Evolutionary conservation across 37 sponge, comb jelly and placozoan species (phyloP), one percentile per base, ranked within the genome.

Genomic region (Haliclona indistincta): DNA sequence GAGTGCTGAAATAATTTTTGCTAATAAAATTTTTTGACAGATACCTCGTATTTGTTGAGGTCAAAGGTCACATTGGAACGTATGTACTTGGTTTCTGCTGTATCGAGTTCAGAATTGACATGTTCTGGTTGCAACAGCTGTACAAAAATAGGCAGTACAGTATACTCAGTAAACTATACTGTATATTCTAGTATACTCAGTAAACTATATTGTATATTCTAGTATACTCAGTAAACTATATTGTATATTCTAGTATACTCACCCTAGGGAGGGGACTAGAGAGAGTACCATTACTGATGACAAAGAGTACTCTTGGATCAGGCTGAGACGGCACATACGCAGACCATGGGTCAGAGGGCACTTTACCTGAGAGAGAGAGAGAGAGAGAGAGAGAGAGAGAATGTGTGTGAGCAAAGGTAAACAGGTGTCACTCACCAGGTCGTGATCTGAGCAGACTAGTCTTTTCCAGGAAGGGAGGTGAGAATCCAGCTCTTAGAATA

Each of bases 201-300:
- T n/a, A n/a, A n/a, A n/a, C n/a, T n/a, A n/a, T n/a, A n/a, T n/a
- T n/a, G n/a, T n/a, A n/a, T n/a, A n/a, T n/a, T n/a, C n/a, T n/a
- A n/a, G 7, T 25, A 58, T 20, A 76, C 70, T 79, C 32, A 83
- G n/a, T n/a, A n/a, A 4, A 38, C 69, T 39, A 6, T 68, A n/a
- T 43, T 25, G 23, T 40, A 37, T 7, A 40, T 23, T 68, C 17
- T n/a, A n/a, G 7, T 25, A 58, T 20, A 76, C 70, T 79, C 32
- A 83, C 84, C 43, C 55, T 83, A 41, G 92, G 92, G 4, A 64
- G 1, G 36, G 92, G 81, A 49, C 80, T 75, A 23, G 43, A 37
- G 64, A 67, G 41, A 38, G 37, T 34, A 19, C 88, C 84, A 80
- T 74, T 43, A 30, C 80, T 68, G 55, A 92, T 38, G 11, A 83